Evolutionary conservation across 2,888 invertebrate species (phyloP), one percentile per base, ranked within the genome.

Genomic region (Allophyes oxyacanthae): DNA sequence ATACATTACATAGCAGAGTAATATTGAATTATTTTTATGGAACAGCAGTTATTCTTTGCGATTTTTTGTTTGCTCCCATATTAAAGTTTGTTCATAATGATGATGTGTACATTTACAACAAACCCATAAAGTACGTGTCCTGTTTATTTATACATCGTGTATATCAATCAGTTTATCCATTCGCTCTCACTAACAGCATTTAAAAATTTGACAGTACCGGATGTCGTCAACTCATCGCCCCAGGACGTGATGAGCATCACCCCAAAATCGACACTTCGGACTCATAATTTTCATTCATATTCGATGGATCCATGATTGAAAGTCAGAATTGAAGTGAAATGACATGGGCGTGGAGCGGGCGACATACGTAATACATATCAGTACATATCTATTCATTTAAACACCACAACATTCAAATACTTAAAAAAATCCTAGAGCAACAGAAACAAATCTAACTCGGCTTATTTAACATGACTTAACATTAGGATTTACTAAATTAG

Each of bases 361-460:
- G 46, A 40, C 51, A 57, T 64, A 9, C 20, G 37, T 14, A 46
- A 53, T 54, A 54, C 40, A 52, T 53, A 36, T 50, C 42, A 44
- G 37, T 64, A 61, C 55, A 56, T 45, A 60, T 63, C 52, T 61
- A 62, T 61, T 42, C 49, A 72, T 63, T 45, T 56, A 64, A 73
- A 76, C 77, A 72, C 75, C 68, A 74, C 73, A 82, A 82, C 77
- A 78, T 79, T 63, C 49, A 80, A 74, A 67, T 64, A 72, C 69
- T 45, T 48, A 72, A 75, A 67, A 43, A 59, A 59, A 36, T 2
- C 70, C 57, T 71, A 72, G 78, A 75, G 85, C 86, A 85, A 85
- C 84, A 79, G 77, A 85, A 86, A 86, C 81, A 75, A 81, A 82
- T 79, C 74, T 75, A 77, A 77, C 74, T 73, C 63, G 58, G 66